Evolutionary conservation across 2,888 invertebrate species (phyloP).

Genomic region (Orthosia incerta): DNA sequence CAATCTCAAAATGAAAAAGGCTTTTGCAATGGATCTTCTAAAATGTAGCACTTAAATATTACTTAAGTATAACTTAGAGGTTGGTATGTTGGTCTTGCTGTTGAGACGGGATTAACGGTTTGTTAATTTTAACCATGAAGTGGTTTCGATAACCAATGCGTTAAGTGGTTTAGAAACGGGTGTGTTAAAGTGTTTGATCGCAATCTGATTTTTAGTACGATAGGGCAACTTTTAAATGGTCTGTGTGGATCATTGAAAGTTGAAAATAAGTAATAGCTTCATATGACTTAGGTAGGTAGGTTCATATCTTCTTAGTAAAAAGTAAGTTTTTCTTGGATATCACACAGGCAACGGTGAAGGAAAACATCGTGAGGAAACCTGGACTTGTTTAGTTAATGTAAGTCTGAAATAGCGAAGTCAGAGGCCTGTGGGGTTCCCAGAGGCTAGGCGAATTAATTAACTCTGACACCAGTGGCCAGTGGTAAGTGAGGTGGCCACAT

Average conservation of each 20-base stretch:
- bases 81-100: conserved; percentile 43
- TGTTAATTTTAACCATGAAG: conserved; percentile 43
- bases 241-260: not conserved
- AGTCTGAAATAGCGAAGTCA: too few relatives aligned
- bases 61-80: conserved; percentile 50
- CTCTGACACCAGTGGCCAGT: too few relatives aligned
- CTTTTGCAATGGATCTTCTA: conserved; percentile 59
- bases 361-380: too few relatives aligned
- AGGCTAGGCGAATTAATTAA: too few relatives aligned
- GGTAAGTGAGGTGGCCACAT: too few relatives aligned
- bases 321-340: too few relatives aligned
- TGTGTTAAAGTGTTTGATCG: not conserved
- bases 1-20: conserved; percentile 83
- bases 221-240: not conserved
- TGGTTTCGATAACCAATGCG: conserved; percentile 32
- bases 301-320: too few relatives aligned
- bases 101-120: conserved; percentile 56
- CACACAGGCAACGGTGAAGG: too few relatives aligned
- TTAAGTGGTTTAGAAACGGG: conserved; percentile 29
- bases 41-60: conserved; percentile 64
- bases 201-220: not conserved
- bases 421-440: too few relatives aligned
- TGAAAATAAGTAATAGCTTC: too few relatives aligned
- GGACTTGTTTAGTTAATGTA: too few relatives aligned
- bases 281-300: too few relatives aligned